Base-by-base conservation (phyloP, 2,797 vertebrate species). In the Adrianichthys oophorus region DNA sequence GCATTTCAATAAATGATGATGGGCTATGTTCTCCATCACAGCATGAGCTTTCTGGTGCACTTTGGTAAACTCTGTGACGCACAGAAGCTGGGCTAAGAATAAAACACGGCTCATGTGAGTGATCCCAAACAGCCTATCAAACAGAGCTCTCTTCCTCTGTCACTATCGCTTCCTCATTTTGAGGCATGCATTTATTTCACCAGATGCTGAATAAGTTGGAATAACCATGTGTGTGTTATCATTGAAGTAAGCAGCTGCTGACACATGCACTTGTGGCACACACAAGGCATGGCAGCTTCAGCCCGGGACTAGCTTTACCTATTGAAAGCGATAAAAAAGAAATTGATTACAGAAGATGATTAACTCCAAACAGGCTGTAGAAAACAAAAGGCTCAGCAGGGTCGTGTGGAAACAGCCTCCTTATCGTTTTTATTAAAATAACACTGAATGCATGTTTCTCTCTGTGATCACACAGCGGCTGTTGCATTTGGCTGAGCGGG, bases 101-200 rank as follows among this genome's bases (percentile, higher is more conserved):
- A 89, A 84, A 84, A 69, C 45, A 4, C 43, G 46, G 76, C 84
- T 84, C 68, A 74, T 70, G 84, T 78, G 78, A 88, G 73, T 12
- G 65, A 62, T 74, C 67, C 56, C 29, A 43, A 72, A 79, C 74
- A 72, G 55, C 47, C 68, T 56, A 64, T 65, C 65, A 68, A 78
- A 70, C 64, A 18, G 72, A 52, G 76, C 61, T 79, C 52, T 84
- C 81, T 89, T 85, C 82, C 87, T 86, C 72, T 62, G 18, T 72
- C 75, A 74, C 79, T 81, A 86, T 88, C 87, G 45, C 85, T 92
- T 93, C 90, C 87, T 81, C 68, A 68, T 89, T 91, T 73, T 65
- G 51, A 62, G 71, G 62, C 61, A 78, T 72, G 62, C 44, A 62
- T 70, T 68, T 58, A 65, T 75, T 82, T 80, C 78, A 74, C 63